Base-by-base conservation (phyloP, 2,113 vertebrate species). In the Oryzias curvinotus region DNA sequence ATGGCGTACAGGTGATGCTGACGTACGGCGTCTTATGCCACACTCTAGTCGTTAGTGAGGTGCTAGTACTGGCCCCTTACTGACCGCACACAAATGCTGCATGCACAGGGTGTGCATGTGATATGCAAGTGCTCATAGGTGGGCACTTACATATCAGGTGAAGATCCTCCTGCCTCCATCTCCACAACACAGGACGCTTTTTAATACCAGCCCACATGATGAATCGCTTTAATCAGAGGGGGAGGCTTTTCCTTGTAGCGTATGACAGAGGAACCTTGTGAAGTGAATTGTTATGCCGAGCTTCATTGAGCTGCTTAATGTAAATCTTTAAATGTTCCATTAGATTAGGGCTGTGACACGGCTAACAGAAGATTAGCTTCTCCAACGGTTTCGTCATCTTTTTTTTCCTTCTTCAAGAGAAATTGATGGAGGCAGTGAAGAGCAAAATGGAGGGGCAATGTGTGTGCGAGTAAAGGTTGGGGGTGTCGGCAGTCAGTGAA, bases 241-340 rank as follows among this genome's bases (percentile, higher is more conserved):
- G 84, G 87, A 75, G 87, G 82, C 87, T 90, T 89, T 45, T 91
- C 91, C 85, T 73, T 88, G 85, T 91, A 92, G 89, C 90, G 91
- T 90, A 91, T 91, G 87, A 91, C 88, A 87, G 88, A 84, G 89
- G 91, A 92, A 90, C 91, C 92, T 91, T 92, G 91, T 89, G 80
- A 88, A 87, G 85, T 91, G 91, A 92, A 93, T 91, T 91, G 92
- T 92, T 89, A 89, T 77, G 90, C 86, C 81, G 91, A 88, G 93
- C 90, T 92, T 93, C 92, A 94, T 94, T 93, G 92, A 92, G 89
- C 85, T 71, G 86, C 92, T 91, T 93, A 93, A 94, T 93, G 90
- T 83, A 89, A 91, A 93, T 90, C 92, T 92, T 91, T 91, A 91
- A 84, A 84, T 91, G 91, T 90, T 86, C 91, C 87, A 92, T 91